phyloP scores from a whole-genome alignment of 2,797 vertebrate species.

The Paguma larvata region DNA sequence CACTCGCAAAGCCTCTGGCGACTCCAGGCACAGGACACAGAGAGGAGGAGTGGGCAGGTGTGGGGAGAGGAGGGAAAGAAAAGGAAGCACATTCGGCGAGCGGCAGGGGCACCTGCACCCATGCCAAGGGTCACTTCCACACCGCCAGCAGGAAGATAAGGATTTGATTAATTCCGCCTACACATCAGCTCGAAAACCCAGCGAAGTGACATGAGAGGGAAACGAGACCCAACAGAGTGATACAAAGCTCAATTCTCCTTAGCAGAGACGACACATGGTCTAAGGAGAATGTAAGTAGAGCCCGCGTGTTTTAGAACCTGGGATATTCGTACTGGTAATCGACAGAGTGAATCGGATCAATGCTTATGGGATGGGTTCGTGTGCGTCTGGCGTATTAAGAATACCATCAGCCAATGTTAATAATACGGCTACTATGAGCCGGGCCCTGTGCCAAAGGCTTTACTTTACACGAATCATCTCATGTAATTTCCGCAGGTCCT shows the following conservation, averaged over 20 bases:
- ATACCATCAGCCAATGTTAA: neutral
- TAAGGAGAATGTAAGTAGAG: neutral
- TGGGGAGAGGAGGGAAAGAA: neutral
- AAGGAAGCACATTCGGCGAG: neutral
- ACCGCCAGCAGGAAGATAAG: neutral
- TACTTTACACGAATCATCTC: neutral
- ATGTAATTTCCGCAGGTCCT: neutral
- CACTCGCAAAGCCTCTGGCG: neutral
- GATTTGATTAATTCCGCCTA: neutral
- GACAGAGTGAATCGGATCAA: neutral
- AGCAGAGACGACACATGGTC: neutral
- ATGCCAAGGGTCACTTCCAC: neutral
- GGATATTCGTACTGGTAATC: neutral
- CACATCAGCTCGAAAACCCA: neutral
- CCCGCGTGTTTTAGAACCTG: neutral
- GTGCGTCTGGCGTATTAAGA: neutral
- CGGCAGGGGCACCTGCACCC: neutral
- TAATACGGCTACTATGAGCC: neutral
- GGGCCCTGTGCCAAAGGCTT: neutral
- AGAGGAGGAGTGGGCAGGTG: fast-evolving
- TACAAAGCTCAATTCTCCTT: neutral
- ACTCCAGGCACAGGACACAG: neutral
- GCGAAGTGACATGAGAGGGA: neutral
- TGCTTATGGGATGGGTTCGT: neutral
- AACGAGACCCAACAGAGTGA: neutral